Evolutionary conservation across 2,888 invertebrate species (phyloP).

Genomic region (Morinoia aosen): DNA sequence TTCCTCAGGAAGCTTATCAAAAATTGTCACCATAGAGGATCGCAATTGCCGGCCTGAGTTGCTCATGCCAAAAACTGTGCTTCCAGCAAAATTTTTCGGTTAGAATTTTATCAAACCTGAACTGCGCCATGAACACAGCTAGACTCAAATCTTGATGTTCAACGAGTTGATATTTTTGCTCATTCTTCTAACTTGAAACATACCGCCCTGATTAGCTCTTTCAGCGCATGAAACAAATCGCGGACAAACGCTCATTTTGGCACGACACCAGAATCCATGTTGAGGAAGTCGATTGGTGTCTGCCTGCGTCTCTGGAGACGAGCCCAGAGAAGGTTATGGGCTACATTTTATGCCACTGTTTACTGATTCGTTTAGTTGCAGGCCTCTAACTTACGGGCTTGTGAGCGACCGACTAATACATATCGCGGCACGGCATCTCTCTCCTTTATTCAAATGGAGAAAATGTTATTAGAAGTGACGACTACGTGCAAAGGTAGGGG

Average conservation of each 20-base stretch:
- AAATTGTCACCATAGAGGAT: not conserved
- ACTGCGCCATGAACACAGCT: not conserved
- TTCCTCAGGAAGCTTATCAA: not conserved
- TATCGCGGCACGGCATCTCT: not conserved
- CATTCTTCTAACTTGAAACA: too few species aligned
- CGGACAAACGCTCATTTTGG: not conserved
- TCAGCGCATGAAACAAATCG: too few species aligned
- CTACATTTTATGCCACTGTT: not conserved
- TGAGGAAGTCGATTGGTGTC: not conserved
- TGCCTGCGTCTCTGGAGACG: not conserved
- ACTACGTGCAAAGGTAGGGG: too few species aligned
- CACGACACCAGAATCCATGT: not conserved
- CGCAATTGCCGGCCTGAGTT: not conserved
- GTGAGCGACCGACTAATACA: not conserved
- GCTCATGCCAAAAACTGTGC: not conserved
- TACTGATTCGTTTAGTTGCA: not conserved
- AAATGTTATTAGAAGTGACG: too few species aligned
- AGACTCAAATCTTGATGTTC: not conserved
- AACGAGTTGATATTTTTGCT: too few species aligned
- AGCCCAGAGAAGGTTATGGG: not conserved
- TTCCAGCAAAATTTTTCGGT: not conserved
- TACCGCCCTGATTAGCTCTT: too few species aligned
- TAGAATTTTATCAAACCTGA: not conserved
- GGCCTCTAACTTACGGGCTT: not conserved
- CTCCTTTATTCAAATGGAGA: too few species aligned